Evolutionary conservation across 2,797 vertebrate species (phyloP).

Genomic region (Eidolon dupreanum): DNA sequence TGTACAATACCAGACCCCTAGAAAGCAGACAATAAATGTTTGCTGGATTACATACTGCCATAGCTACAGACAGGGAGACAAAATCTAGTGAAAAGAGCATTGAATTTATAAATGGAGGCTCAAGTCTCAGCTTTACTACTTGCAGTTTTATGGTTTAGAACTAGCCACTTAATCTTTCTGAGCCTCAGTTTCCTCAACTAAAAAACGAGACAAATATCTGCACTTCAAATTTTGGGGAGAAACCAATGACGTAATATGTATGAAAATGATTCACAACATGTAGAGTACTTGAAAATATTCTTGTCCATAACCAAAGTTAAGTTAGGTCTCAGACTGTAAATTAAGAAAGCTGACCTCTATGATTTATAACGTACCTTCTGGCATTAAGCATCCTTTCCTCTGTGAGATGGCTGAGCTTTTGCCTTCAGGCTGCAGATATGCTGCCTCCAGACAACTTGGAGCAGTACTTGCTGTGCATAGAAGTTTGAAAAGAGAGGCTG

Average conservation of each 20-base stretch:
- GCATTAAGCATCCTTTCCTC: background rate
- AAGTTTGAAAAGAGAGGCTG: background rate
- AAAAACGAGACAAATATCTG: background rate
- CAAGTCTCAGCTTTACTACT: background rate
- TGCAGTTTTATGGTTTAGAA: background rate
- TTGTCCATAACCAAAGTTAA: background rate
- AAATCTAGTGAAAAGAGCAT: background rate
- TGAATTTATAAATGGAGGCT: background rate
- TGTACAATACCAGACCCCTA: background rate
- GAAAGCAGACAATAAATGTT: no score
- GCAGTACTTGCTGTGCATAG: background rate
- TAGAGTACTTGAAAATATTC: background rate
- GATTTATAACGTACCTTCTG: background rate
- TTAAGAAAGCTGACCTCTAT: background rate
- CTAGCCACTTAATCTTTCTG: background rate
- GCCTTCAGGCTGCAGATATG: background rate
- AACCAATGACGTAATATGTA: background rate
- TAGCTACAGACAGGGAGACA: rapidly evolving
- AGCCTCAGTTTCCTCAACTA: background rate
- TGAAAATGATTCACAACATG: background rate
- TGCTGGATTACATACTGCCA: rapidly evolving
- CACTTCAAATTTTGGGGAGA: background rate
- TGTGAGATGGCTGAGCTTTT: background rate
- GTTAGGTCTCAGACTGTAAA: background rate
- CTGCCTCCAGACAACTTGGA: background rate